Percentiles rank a stretch among this genome's conserved stretches.
These are phyloP conservation scores for zebrafish (Danio rerio) DNA, from an alignment of 2,113 vertebrate species.

Conservation along the genomic window GRCz12tu NC_133181.1:17016001-17016500, in stretches of 20 bases:
- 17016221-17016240: conserved; percentile 63
- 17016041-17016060: too few relatives aligned
- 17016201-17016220: conserved; percentile 60
- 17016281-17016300: conserved; percentile 39
- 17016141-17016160: neutral
- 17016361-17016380: conserved; percentile 36
- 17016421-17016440: neutral
- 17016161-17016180: neutral
- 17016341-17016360: neutral
- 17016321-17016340: conserved; percentile 60
- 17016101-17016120: too few relatives aligned
- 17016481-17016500: neutral
- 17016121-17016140: too few relatives aligned
- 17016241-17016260: conserved; percentile 58
- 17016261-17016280: conserved; percentile 54
- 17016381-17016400: conserved; percentile 16
- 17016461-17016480: neutral
- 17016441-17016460: neutral
- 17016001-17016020: too few relatives aligned
- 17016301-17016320: conserved; percentile 53
- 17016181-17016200: neutral
- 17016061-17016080: too few relatives aligned
- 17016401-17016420: conserved; percentile 1
- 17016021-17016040: too few relatives aligned
- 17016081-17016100: too few relatives aligned